Evolutionary conservation across 2,113 vertebrate species (phyloP), one percentile per base, ranked within the genome.

Genomic region (Xiphophorus maculatus): DNA sequence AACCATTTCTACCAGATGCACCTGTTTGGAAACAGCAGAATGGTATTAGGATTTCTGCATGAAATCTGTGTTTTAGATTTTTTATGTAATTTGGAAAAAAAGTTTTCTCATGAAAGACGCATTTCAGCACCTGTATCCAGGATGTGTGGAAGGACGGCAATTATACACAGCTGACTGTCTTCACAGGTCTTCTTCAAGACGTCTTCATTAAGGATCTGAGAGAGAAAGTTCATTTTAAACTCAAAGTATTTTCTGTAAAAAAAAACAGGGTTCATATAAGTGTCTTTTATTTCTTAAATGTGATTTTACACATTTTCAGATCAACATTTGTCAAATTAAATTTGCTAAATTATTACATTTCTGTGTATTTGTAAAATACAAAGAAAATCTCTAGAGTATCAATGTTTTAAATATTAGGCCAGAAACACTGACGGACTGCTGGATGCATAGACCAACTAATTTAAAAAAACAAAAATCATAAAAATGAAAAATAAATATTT

Each of bases 111-210:
- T 6, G 27, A 5, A 48, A 37, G 35, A 37, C 35, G 0, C 35
- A 37, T 37, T 37, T 37, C 35, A 37, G 80, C 92, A 99, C 98
- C 98, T 29, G 98, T 99, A 81, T 99, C 98, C 25, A 98, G 95
- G 87, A 99, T 99, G 79, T 98, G 97, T 22, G 98, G 98, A 87
- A 99, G 90, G 63, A 98, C 96, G 3, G 92, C 95, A 68, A 99
- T 96, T 0, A 99, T 92, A 44, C 98, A 99, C 70, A 99, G 90
- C 94, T 98, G 97, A 75, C 96, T 96, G 74, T 96, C 96, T 62
- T 97, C 97, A 48, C 98, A 99, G 0, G 95, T 96, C 82, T 87
- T 96, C 94, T 96, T 98, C 83, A 97, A 75, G 30, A 95, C 1
- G 11, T 95, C 96, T 83, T 96, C 96, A 17, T 14, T 95, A 66